phyloP scores from a whole-genome alignment of 30 jellyfish, hydroid and myxozoan genomes.

The Aurelia aurita region DNA sequence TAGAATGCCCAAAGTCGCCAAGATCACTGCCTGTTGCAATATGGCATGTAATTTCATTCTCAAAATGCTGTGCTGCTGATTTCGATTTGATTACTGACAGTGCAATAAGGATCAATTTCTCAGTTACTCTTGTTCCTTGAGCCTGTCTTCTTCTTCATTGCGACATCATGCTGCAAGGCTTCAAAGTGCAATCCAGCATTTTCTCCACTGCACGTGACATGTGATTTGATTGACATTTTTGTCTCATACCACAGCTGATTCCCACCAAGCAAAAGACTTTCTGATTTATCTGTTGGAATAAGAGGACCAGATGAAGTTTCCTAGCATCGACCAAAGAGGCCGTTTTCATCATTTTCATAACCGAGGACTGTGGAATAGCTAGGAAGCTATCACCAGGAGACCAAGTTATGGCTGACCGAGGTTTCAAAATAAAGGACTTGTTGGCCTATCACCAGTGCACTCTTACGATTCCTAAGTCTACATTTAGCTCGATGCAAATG shows the following conservation, averaged over 20 bases:
- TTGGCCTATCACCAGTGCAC: conserved; percentile 34
- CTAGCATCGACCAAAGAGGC: background rate
- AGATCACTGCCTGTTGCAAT: conserved; percentile 17
- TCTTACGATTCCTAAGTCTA: too few species aligned
- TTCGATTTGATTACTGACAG: conserved; percentile 18
- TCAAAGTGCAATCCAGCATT: conserved; percentile 8
- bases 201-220: conserved; percentile 6
- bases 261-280: too few species aligned
- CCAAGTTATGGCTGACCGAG: conserved; percentile 74
- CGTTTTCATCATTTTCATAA: conserved; percentile 30
- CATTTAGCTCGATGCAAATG: too few species aligned
- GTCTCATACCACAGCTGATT: conserved; percentile 3
- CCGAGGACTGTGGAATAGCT: conserved; percentile 58
- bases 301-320: too few species aligned
- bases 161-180: conserved; percentile 2
- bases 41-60: conserved; percentile 7
- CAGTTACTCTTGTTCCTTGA: background rate
- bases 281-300: too few species aligned
- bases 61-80: conserved; percentile 33
- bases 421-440: conserved; percentile 56
- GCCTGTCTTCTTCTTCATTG: conserved; percentile 13
- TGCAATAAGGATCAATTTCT: conserved; percentile 19
- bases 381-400: conserved; percentile 62
- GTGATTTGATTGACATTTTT: background rate
- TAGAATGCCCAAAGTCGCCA: conserved; percentile 44